Base-by-base conservation (phyloP, 2,888 invertebrate species). In the Plebejus argus region DNA sequence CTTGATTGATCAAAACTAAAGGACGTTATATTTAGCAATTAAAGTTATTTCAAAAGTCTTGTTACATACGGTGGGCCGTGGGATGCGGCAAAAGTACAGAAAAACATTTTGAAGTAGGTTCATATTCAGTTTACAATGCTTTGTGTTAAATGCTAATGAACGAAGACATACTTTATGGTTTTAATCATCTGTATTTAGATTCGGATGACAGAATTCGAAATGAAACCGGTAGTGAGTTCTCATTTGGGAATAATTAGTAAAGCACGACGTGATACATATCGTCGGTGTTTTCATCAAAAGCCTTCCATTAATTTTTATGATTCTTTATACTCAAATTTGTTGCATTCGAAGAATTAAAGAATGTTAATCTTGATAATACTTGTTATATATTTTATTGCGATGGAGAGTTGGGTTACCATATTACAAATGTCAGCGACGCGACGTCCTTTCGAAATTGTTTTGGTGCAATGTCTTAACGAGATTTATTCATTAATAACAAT, bases 381-480 rank as follows among this genome's bases (percentile, higher is more conserved):
- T 53, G 74, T 74, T 74, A 74, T 23, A 74, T 74, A 74, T 74
- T 74, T 74, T 74, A 49, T 49, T 72, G 49, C 45, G 45, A 71
- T 5, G n/a, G 39, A 49, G 72, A 72, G 45, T 45, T 72, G 72
- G 72, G 72, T 72, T 72, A 74, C 23, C 74, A 74, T 53, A 74
- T 72, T 49, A 72, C n/a, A 39, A 45, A 74, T 53, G 49, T 74
- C 39, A 23, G 49, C 49, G 72, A 23, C 23, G 15, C 49, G 72
- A 23, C 49, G 15, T 49, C 23, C 72, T 23, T 49, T 23, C 20
- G 20, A 72, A 72, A 72, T 72, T 49, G 72, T 72, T 72, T 72
- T 72, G 23, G 49, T 72, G 20, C 35, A 39, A 39, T 39, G 39
- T 39, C 70, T 45, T 39, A 49, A 72, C 39, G 45, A 72, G 15